phyloP scores from a whole-genome alignment of 2,888 invertebrate genomes.

The Pyrrhosoma nymphula region DNA sequence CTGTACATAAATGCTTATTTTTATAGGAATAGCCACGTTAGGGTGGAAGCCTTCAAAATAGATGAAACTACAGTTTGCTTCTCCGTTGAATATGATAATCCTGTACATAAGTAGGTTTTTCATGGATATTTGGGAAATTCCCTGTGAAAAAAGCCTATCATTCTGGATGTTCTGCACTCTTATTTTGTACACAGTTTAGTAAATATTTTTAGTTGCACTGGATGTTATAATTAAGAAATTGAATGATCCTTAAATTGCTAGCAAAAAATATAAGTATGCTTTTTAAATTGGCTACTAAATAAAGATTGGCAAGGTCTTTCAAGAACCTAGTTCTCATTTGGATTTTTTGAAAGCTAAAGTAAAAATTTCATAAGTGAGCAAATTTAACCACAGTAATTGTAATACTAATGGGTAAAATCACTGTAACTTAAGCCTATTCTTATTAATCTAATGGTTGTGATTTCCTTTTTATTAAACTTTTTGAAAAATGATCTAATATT shows the following conservation, averaged over 20 bases:
- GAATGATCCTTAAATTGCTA: background rate
- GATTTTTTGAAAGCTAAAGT: background rate
- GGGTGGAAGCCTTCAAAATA: constrained; percentile 11
- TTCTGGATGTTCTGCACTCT: background rate
- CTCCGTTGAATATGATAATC: background rate
- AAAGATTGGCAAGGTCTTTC: background rate
- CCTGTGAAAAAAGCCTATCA: background rate
- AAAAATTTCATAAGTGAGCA: too few species aligned
- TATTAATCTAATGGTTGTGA: background rate
- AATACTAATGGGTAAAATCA: background rate
- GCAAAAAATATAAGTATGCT: background rate
- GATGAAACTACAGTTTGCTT: background rate
- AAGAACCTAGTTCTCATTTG: background rate
- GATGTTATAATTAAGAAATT: background rate
- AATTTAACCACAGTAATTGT: background rate
- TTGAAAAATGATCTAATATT: background rate
- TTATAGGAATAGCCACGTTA: background rate
- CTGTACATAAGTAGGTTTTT: background rate
- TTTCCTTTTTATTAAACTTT: background rate
- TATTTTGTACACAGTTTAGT: background rate
- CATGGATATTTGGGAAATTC: background rate
- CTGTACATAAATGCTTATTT: constrained; percentile 14
- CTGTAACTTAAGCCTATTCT: background rate
- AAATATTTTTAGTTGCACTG: background rate
- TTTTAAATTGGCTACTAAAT: background rate